Conservation (phyloP, 2,113 vertebrate species). For the Coptodon bakossiorum region DNA sequence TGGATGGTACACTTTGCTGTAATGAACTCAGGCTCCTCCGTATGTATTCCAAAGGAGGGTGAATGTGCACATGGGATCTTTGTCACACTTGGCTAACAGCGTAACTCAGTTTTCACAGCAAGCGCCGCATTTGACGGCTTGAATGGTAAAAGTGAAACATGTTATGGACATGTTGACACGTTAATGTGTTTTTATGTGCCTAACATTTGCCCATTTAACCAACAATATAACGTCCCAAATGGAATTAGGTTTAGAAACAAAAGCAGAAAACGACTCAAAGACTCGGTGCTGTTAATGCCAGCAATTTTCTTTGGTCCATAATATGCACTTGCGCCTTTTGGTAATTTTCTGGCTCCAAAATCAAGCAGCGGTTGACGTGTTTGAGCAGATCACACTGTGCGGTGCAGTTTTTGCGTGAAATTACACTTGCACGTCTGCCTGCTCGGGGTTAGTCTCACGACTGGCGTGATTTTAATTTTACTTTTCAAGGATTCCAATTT, state of each 20-base stretch:
- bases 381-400: background rate
- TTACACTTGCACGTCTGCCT: background rate
- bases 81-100: background rate
- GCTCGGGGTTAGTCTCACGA: background rate
- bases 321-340: background rate
- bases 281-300: background rate
- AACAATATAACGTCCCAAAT: background rate
- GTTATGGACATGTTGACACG: background rate
- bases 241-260: background rate
- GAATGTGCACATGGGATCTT: background rate
- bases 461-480: background rate
- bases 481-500: background rate
- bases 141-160: background rate
- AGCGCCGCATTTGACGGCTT: fast-evolving
- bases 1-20: background rate
- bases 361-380: background rate
- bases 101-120: background rate
- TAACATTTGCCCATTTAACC: background rate
- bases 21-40: background rate
- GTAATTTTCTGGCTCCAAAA: background rate
- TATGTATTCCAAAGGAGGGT: background rate
- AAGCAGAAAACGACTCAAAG: background rate
- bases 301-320: background rate
- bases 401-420: background rate
- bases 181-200: background rate